Percentiles rank a stretch among this genome's conserved stretches.
phyloP scores from a whole-genome alignment of 2,888 invertebrate species.

The Napeogenes sylphis region DNA sequence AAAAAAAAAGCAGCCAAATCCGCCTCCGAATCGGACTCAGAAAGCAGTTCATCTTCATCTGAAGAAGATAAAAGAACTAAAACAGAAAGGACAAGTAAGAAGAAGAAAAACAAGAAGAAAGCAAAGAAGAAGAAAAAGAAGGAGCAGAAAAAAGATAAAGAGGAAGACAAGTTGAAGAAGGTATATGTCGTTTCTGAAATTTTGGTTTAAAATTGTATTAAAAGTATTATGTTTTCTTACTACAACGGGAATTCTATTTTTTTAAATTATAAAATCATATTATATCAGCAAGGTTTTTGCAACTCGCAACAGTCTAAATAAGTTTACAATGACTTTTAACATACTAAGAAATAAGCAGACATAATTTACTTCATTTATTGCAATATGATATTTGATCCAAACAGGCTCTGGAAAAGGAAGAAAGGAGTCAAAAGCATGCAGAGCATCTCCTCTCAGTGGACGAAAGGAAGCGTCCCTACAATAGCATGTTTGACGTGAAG shows the following conservation, averaged over 20 bases:
- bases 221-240: too few species aligned
- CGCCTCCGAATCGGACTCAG: slow-evolving; percentile 54
- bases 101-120: slow-evolving; percentile 74
- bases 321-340: too few species aligned
- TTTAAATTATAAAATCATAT: too few species aligned
- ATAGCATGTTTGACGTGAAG: slow-evolving; percentile 90
- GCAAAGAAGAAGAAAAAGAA: slow-evolving; percentile 70
- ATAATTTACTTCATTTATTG: too few species aligned
- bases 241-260: too few species aligned
- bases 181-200: slow-evolving; percentile 37
- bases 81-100: slow-evolving; percentile 70
- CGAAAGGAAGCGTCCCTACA: slow-evolving; percentile 95
- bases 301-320: too few species aligned
- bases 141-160: slow-evolving; percentile 64
- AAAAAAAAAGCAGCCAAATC: slow-evolving; percentile 49
- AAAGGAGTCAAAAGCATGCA: slow-evolving; percentile 77
- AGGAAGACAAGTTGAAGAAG: slow-evolving; percentile 78
- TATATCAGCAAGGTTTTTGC: too few species aligned
- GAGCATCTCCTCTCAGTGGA: slow-evolving; percentile 83
- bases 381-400: not conserved
- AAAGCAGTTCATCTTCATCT: slow-evolving; percentile 62
- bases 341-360: too few species aligned
- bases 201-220: not conserved
- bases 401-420: slow-evolving; percentile 82
- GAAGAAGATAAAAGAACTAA: slow-evolving; percentile 59